Evolutionary conservation across 2,113 vertebrate species (phyloP).

Genomic region (Prunella himalayana): DNA sequence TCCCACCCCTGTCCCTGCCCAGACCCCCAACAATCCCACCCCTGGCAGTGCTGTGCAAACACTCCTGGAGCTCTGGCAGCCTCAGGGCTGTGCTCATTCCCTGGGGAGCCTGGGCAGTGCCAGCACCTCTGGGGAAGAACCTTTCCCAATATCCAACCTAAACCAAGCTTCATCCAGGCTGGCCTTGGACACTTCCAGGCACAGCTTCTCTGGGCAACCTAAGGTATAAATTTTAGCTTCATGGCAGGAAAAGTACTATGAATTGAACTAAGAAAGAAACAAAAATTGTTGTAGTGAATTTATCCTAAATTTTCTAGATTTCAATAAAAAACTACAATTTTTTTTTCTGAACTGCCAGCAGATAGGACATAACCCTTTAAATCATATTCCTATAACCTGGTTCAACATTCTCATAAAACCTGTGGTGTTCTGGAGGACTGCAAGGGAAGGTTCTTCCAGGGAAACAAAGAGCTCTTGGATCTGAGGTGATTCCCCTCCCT

Average conservation of each 20-base stretch:
- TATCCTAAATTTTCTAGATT: not conserved
- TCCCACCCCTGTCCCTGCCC: rapidly evolving
- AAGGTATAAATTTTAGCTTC: not conserved
- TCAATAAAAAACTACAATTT: rapidly evolving
- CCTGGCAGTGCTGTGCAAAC: rapidly evolving
- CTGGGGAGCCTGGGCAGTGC: not conserved
- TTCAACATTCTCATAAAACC: rapidly evolving
- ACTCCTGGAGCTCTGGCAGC: not conserved
- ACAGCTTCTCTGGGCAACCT: not conserved
- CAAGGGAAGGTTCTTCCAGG: not conserved
- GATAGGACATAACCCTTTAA: not conserved
- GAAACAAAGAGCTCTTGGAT: not conserved
- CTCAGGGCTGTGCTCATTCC: not conserved
- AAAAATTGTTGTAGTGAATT: not conserved
- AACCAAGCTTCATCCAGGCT: not conserved
- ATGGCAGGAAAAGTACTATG: not conserved
- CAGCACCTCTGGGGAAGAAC: not conserved
- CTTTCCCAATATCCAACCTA: not conserved
- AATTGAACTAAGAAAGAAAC: not conserved
- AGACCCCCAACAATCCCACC: not conserved
- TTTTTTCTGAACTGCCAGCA: not conserved
- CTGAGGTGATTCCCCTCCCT: not conserved
- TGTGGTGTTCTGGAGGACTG: not conserved
- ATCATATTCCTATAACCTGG: rapidly evolving
- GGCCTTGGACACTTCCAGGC: not conserved